Percentiles rank a stretch among this genome's conserved stretches.
Evolutionary conservation across 2,888 invertebrate genomes (phyloP).

Genomic region (Oxyteleia sp.): DNA sequence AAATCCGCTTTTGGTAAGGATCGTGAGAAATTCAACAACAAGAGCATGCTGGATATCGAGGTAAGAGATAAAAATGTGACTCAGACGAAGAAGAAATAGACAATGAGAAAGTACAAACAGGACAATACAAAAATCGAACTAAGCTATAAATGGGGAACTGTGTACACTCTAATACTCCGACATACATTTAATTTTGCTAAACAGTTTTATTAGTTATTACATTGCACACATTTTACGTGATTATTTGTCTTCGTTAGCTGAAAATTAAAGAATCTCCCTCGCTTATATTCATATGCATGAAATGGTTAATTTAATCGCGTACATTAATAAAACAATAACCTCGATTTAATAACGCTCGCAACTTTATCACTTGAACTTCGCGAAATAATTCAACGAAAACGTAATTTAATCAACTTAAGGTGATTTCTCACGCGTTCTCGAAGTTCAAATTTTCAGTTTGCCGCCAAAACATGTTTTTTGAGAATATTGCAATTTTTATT

Average conservation of each 20-base stretch:
- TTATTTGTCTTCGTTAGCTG: conserved; percentile 11
- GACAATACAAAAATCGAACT: conserved; percentile 30
- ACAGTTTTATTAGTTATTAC: conserved; percentile 41
- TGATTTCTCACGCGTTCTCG: no score
- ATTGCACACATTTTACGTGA: conserved; percentile 25
- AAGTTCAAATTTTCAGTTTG: no score
- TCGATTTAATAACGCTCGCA: no score
- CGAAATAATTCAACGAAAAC: no score
- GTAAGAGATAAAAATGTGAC: conserved; percentile 62
- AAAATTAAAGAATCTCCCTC: no score
- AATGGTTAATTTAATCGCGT: no score
- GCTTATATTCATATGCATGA: no score
- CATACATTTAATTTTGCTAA: conserved; percentile 39
- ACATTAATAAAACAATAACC: no score
- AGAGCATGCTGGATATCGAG: conserved; percentile 45
- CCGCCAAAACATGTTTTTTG: no score
- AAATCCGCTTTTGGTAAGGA: conserved; percentile 66
- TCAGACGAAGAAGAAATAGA: conserved; percentile 39
- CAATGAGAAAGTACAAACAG: conserved; percentile 54
- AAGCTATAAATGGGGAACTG: conserved; percentile 40
- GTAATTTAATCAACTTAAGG: no score
- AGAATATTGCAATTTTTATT: no score
- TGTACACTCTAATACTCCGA: conserved; percentile 23
- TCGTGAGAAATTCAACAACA: conserved; percentile 62
- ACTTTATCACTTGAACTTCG: no score